Conservation (phyloP, 2,113 vertebrate genomes). For the Bujurquina vittata region DNA sequence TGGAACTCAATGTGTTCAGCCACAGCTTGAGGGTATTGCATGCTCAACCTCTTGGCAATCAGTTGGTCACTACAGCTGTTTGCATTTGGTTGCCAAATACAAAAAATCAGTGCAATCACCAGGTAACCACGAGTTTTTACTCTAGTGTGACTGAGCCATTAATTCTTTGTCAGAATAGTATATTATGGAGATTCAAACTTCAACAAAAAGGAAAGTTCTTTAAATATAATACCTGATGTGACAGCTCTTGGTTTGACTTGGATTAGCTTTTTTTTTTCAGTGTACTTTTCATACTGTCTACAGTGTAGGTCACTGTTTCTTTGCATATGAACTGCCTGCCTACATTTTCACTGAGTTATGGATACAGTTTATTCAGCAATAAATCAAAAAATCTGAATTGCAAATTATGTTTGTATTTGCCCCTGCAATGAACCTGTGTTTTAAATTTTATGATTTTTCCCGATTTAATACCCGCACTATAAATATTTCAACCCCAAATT, state of each 20-base stretch:
- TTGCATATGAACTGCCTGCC: neutral
- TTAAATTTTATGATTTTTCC: conserved; percentile 25
- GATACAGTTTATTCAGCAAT: neutral
- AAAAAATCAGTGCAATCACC: neutral
- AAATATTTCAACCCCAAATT: conserved; percentile 41
- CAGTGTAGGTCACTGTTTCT: neutral
- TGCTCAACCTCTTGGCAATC: neutral
- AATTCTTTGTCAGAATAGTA: neutral
- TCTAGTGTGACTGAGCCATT: neutral
- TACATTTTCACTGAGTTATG: neutral
- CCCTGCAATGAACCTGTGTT: neutral
- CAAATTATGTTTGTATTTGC: conserved; percentile 23
- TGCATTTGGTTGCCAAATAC: neutral
- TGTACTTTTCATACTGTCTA: neutral
- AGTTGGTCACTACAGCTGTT: neutral
- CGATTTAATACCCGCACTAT: conserved; percentile 25
- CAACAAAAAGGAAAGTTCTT: neutral
- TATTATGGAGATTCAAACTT: neutral
- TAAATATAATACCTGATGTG: neutral
- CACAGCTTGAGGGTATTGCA: neutral
- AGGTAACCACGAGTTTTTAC: neutral
- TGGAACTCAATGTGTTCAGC: neutral
- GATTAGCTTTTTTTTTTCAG: neutral
- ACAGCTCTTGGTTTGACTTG: neutral
- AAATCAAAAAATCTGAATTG: conserved; percentile 23